Percentiles rank a stretch among this genome's conserved stretches.
Conservation (phyloP, 1,140 invertebrate species). For the Leptinotarsa undecemlineata region DNA sequence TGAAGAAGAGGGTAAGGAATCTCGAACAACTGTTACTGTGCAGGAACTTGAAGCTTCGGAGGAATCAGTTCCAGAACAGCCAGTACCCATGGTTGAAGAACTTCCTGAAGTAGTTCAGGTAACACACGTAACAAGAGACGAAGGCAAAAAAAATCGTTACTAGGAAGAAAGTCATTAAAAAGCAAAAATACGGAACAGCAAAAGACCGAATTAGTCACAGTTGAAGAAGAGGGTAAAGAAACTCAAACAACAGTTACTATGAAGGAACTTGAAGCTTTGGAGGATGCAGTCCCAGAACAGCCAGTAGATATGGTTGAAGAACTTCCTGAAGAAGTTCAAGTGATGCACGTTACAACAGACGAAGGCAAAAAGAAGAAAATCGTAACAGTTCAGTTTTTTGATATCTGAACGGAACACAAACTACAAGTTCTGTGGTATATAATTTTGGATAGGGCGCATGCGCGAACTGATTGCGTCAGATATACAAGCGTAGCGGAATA, state of each 20-base stretch:
- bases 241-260: constrained; percentile 44
- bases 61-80: constrained; percentile 32
- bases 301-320: constrained; percentile 34
- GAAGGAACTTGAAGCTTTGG: constrained; percentile 40
- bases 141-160: constrained; percentile 38
- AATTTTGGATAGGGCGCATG: no score
- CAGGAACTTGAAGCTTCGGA: constrained; percentile 38
- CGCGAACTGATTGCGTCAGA: no score
- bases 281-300: constrained; percentile 39
- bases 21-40: no score
- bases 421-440: no score
- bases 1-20: no score
- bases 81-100: constrained; percentile 25
- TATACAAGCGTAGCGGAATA: no score
- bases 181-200: constrained; percentile 39
- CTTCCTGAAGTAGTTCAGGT: constrained; percentile 35
- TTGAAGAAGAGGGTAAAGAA: constrained; percentile 52
- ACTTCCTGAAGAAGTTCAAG: constrained; percentile 40
- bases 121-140: constrained; percentile 26
- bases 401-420: no score
- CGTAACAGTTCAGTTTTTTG: no score
- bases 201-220: constrained; percentile 50
- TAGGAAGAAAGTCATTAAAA: constrained; percentile 36
- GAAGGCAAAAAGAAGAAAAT: constrained; percentile 32
- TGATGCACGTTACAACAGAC: constrained; percentile 17